Evolutionary conservation across 2,113 vertebrate species (phyloP), one percentile per base, ranked within the genome.

Genomic region (Limanda limanda): DNA sequence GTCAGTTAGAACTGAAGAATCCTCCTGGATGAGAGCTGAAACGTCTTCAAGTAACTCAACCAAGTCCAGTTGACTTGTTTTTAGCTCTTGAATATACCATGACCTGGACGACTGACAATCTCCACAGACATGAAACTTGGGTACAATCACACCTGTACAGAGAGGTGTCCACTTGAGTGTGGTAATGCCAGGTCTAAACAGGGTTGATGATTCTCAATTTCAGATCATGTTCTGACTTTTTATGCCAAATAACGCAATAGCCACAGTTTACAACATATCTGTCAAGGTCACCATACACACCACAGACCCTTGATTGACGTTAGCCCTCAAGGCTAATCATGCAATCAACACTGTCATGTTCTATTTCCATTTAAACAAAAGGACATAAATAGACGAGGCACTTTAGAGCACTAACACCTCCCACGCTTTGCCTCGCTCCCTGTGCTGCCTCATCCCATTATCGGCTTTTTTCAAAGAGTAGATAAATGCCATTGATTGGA

Each of bases 401-500:
- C 86, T 91, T 82, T 86, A 71, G 71, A 82, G 63, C 64, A 63
- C 71, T 60, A 82, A 83, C 73, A 74, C 78, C 71, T 75, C 88
- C 90, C 85, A 54, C 27, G 21, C 67, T 59, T 75, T 68, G 73
- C 54, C 62, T 77, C 68, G 2, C 52, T 79, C 82, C 70, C 71
- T 15, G 63, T 10, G 24, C 86, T 91, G 86, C 86, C 87, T 90
- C 86, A 86, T 90, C 76, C 88, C 82, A 91, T 94, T 93, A 94
- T 92, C 57, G 81, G 71, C 83, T 89, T 89, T 88, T 93, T 88
- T 88, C 87, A 89, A 84, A 89, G 79, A 87, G 78, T 83, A 91
- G 91, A 92, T 92, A 93, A 94, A 95, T 89, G 88, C 74, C 88
- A 91, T 93, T 90, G 92, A 94, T 93, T 93, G 81, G 84, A 83